These are phyloP conservation scores for Trogon surrucura DNA, from an alignment of 2,113 vertebrate genomes.

Conservation along the genomic window DNA sequence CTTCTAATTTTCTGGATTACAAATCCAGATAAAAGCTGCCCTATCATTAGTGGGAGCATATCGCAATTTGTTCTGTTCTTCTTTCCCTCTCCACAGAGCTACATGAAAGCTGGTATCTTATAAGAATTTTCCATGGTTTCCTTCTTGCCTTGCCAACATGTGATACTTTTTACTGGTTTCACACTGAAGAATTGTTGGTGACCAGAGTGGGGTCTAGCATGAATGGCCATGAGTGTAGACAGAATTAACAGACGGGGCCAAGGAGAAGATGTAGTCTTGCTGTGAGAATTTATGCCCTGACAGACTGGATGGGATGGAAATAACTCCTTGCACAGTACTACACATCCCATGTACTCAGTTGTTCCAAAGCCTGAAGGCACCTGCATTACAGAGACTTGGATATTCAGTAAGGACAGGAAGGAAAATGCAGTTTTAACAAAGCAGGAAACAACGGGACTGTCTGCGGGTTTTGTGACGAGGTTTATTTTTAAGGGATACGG, in stretches of 20 bases:
- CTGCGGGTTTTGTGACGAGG: rapidly evolving
- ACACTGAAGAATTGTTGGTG: neutral
- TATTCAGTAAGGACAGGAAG: neutral
- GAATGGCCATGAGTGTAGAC: neutral
- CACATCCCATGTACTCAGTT: neutral
- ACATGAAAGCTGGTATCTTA: rapidly evolving
- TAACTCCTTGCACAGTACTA: neutral
- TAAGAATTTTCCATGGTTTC: neutral
- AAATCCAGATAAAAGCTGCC: neutral
- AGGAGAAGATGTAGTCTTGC: neutral
- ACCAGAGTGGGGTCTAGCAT: neutral
- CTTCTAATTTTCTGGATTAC: neutral
- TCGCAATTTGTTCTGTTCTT: neutral
- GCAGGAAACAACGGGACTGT: neutral
- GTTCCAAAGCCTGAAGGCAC: neutral
- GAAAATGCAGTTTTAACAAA: neutral
- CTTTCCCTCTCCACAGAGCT: neutral
- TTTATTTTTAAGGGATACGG: neutral
- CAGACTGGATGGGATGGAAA: neutral
- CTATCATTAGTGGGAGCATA: neutral
- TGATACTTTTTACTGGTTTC: neutral
- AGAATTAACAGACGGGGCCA: neutral
- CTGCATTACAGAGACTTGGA: neutral
- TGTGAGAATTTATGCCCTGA: neutral
- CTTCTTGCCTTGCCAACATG: neutral